Percentiles rank a stretch among this genome's conserved stretches.
These are phyloP conservation scores for Eristalinus sepulchralis DNA, from an alignment of 2,888 invertebrate species.

Conservation along the genomic window DNA sequence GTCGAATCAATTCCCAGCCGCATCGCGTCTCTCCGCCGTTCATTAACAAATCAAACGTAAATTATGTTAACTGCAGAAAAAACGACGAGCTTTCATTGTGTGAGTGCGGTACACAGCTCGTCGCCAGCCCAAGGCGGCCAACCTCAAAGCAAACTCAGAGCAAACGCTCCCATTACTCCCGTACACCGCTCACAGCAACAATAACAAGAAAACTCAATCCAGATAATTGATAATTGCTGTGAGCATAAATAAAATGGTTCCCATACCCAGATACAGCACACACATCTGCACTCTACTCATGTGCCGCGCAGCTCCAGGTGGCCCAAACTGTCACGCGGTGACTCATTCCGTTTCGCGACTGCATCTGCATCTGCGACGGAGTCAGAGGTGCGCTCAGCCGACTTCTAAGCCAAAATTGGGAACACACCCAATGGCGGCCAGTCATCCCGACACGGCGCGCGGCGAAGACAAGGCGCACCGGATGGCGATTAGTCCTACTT, in stretches of 20 bases:
- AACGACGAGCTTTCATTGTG: conserved; percentile 43
- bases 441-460: conserved; percentile 19
- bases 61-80: conserved; percentile 48
- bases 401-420: conserved; percentile 36
- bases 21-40: conserved; percentile 16
- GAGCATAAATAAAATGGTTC: conserved; percentile 65
- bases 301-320: conserved; percentile 60
- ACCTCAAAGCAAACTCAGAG: conserved; percentile 50
- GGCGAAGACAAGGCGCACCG: conserved; percentile 20
- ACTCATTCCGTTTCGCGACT: conserved; percentile 58
- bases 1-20: conserved; percentile 35
- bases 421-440: conserved; percentile 36
- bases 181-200: conserved; percentile 29
- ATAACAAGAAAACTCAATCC: conserved; percentile 53
- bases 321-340: conserved; percentile 50
- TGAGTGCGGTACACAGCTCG: conserved; percentile 15
- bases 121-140: conserved; percentile 29
- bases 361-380: conserved; percentile 45
- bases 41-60: conserved; percentile 60
- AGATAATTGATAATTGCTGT: conserved; percentile 63
- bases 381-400: not conserved
- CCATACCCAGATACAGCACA: conserved; percentile 45
- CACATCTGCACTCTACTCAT: conserved; percentile 29
- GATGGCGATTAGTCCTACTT: conserved; percentile 50
- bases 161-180: conserved; percentile 58